Evolutionary conservation across 2,888 invertebrate species (phyloP).

Genomic region (Cepaea hortensis): DNA sequence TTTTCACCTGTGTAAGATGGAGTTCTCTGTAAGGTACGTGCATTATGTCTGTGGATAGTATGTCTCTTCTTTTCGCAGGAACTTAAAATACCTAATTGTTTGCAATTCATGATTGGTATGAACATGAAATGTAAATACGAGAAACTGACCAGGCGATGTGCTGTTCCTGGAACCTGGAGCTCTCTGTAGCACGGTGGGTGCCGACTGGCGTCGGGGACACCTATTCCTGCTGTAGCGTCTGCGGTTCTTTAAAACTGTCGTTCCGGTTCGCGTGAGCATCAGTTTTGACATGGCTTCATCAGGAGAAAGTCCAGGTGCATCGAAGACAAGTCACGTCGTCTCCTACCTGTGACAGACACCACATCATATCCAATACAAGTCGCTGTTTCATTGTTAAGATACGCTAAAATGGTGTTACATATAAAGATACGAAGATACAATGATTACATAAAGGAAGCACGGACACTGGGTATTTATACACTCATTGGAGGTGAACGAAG

Average conservation of each 20-base stretch:
- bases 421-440: too few species aligned
- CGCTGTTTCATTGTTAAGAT: too few species aligned
- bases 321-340: background rate
- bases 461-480: too few species aligned
- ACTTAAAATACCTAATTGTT: too few species aligned
- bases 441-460: too few species aligned
- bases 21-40: too few species aligned
- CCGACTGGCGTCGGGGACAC: conserved; percentile 49
- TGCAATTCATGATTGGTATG: too few species aligned
- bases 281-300: conserved; percentile 48
- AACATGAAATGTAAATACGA: background rate
- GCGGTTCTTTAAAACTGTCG: conserved; percentile 48
- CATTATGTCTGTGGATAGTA: too few species aligned
- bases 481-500: too few species aligned
- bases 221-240: conserved; percentile 49
- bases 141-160: conserved; percentile 37
- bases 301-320: background rate
- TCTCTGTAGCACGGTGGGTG: conserved; percentile 50
- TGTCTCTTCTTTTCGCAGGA: too few species aligned
- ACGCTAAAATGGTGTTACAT: too few species aligned
- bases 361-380: background rate
- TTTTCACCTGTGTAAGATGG: too few species aligned
- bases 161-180: conserved; percentile 9
- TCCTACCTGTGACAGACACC: background rate
- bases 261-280: conserved; percentile 53